phyloP scores from a whole-genome alignment of 2,888 invertebrate genomes.

The Heteromurus nitidus region DNA sequence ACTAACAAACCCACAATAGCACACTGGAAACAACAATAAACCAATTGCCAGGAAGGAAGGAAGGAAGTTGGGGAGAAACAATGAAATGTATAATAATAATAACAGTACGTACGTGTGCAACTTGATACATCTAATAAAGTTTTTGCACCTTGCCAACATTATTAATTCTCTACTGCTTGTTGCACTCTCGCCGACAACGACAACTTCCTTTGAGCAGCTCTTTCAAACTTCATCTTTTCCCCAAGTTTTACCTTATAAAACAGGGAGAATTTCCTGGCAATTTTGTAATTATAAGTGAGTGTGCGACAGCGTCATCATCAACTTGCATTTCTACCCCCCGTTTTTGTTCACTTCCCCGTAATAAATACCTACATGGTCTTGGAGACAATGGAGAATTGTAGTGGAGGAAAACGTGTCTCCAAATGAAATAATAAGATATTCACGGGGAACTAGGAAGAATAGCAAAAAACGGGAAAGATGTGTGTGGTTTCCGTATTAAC shows the following conservation, averaged over 20 bases:
- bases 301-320: neutral
- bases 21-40: conserved; percentile 19
- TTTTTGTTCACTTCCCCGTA: conserved; percentile 7
- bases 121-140: conserved; percentile 29
- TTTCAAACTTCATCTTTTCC: conserved; percentile 13
- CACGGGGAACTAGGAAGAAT: neutral
- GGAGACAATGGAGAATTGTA: conserved; percentile 3
- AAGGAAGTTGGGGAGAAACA: conserved; percentile 20
- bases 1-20: conserved; percentile 19
- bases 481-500: conserved; percentile 15
- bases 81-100: conserved; percentile 17
- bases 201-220: too few species aligned
- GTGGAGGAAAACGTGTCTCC: conserved; percentile 18
- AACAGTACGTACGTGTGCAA: neutral
- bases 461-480: conserved; percentile 4
- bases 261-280: too few species aligned
- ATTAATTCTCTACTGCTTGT: neutral
- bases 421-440: conserved; percentile 25
- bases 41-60: conserved; percentile 22
- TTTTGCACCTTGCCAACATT: conserved; percentile 23
- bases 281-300: too few species aligned
- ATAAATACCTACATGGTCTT: neutral
- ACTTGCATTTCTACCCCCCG: neutral
- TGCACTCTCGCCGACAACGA: too few species aligned
- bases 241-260: conserved; percentile 3